These are phyloP conservation scores for Sepiola atlantica DNA, from an alignment of 2,888 invertebrate species.

Conservation along the genomic window DNA sequence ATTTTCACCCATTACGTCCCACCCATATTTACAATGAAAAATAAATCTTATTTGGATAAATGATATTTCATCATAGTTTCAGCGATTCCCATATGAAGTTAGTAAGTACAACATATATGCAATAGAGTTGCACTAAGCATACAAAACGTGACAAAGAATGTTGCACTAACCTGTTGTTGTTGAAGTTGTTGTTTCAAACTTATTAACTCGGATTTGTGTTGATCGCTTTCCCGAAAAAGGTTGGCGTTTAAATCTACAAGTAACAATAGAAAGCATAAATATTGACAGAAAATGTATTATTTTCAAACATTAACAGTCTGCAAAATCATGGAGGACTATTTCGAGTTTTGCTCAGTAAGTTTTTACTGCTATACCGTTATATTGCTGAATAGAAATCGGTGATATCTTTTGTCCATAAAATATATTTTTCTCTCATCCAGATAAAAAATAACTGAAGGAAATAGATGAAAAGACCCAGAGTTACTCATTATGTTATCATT, in stretches of 20 bases:
- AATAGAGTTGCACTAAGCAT: background rate
- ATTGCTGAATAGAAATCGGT: no score
- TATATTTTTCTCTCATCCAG: no score
- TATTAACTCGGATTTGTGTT: slow-evolving; percentile 57
- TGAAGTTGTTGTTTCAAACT: slow-evolving; percentile 57
- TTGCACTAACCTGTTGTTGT: slow-evolving; percentile 58
- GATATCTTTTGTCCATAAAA: no score
- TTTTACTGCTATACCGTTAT: no score
- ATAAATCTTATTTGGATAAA: background rate
- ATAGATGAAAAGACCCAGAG: no score
- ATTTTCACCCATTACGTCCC: no score
- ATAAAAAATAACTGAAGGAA: no score
- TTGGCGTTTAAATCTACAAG: slow-evolving; percentile 63
- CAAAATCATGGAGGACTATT: background rate
- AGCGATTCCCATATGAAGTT: background rate
- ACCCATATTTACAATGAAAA: no score
- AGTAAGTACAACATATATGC: background rate
- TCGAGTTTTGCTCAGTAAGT: no score
- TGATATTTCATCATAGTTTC: background rate
- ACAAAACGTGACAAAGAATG: background rate
- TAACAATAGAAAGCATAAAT: slow-evolving; percentile 23
- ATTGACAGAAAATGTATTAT: background rate
- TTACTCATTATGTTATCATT: no score
- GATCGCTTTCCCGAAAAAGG: slow-evolving; percentile 59
- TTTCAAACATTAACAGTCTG: background rate